Evolutionary conservation across 2,113 vertebrate species (phyloP).

Genomic region (Poeciliopsis prolifica): DNA sequence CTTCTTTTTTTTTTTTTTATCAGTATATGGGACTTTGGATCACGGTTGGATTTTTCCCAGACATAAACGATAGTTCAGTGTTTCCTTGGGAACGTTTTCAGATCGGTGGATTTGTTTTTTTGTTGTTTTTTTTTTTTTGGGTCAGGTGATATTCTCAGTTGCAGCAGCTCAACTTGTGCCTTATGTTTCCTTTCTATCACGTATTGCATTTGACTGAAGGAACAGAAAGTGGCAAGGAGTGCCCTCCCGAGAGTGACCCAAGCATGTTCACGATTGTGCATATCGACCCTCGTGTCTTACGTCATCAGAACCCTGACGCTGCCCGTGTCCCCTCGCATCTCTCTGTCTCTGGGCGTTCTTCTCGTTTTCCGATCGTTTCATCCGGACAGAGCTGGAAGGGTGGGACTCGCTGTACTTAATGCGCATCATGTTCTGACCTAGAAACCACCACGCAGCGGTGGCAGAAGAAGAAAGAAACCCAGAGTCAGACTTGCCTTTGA

Average conservation of each 20-base stretch:
- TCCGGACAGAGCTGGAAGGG: conserved; percentile 38
- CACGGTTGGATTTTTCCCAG: conserved; percentile 52
- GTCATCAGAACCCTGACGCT: conserved; percentile 49
- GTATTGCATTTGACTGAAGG: conserved; percentile 72
- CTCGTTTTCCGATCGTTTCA: conserved; percentile 40
- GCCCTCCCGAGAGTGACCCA: conserved; percentile 39
- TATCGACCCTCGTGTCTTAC: conserved; percentile 60
- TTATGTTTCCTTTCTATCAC: conserved; percentile 82
- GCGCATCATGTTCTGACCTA: conserved; percentile 35
- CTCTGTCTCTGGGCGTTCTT: conserved; percentile 29
- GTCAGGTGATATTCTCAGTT: conserved; percentile 68
- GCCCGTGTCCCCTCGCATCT: conserved; percentile 55
- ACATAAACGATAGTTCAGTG: conserved; percentile 63
- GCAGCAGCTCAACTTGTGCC: conserved; percentile 81
- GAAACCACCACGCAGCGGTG: conserved; percentile 18
- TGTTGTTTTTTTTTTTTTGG: conserved; percentile 38
- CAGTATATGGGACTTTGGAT: conserved; percentile 60
- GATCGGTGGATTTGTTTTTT: conserved; percentile 56
- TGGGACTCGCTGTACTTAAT: conserved; percentile 41
- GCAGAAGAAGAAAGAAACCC: conserved; percentile 17
- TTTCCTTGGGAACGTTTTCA: conserved; percentile 59
- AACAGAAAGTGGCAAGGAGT: conserved; percentile 55
- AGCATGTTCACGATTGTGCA: conserved; percentile 61
- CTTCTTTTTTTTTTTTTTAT: conserved; percentile 13
- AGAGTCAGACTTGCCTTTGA: conserved; percentile 42